phyloP scores from a whole-genome alignment of 2,113 vertebrate genomes.

The Meles meles region DNA sequence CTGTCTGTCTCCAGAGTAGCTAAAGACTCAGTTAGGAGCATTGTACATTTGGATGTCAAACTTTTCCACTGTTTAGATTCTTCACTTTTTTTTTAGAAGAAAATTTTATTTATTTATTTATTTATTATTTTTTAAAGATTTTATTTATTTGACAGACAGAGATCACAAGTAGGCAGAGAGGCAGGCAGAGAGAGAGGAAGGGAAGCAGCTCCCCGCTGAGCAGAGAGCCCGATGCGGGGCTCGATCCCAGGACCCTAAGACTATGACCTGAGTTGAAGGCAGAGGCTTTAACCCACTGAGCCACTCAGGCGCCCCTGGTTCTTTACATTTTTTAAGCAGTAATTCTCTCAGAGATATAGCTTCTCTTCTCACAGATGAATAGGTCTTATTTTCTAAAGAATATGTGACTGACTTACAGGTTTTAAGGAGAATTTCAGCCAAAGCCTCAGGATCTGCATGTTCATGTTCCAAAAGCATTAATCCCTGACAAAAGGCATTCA shows the following conservation, averaged over 20 bases:
- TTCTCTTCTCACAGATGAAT: conserved; percentile 95
- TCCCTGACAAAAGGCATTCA: conserved; percentile 93
- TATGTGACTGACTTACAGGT: conserved; percentile 91
- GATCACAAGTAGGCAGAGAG: no score
- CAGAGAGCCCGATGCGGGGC: no score
- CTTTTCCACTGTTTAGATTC: conserved; percentile 93
- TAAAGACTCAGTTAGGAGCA: conserved; percentile 90
- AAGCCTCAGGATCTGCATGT: conserved; percentile 82
- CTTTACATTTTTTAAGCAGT: conserved; percentile 91
- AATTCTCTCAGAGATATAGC: conserved; percentile 93
- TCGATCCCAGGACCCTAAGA: no score
- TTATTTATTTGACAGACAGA: no score
- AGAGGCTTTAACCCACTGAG: no score
- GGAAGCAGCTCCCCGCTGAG: no score
- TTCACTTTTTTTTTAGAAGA: conserved; percentile 83
- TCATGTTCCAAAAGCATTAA: conserved; percentile 91
- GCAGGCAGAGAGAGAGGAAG: no score
- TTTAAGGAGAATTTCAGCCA: conserved; percentile 91
- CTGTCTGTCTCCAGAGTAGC: conserved; percentile 92
- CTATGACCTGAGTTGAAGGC: no score
- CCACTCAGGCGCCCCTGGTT: conserved; percentile 66
- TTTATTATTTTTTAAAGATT: no score
- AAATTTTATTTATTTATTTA: no score
- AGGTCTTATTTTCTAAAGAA: conserved; percentile 98
- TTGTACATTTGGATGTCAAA: conserved; percentile 89